Percentiles rank a stretch among this genome's conserved stretches.
Evolutionary conservation across 2,888 invertebrate genomes (phyloP).

Genomic region (Polymixis lichenea): DNA sequence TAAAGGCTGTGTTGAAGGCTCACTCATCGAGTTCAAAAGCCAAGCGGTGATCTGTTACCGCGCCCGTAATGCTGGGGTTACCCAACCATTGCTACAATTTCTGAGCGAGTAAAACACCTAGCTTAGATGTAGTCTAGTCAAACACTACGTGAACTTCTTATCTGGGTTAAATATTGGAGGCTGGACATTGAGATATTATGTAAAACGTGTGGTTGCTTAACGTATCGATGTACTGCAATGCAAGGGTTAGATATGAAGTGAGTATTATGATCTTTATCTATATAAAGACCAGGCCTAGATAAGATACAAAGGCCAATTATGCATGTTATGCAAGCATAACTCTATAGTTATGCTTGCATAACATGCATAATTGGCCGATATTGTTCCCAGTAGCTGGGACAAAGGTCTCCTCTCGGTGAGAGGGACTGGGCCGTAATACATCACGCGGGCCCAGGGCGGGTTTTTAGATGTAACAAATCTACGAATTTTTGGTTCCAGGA

Average conservation of each 20-base stretch:
- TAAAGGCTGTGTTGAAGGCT: conserved; percentile 81
- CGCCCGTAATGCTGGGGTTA: conserved; percentile 77
- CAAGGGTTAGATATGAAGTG: background rate
- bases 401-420: too few species aligned
- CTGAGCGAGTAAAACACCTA: conserved; percentile 47
- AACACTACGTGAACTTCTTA: conserved; percentile 56
- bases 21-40: conserved; percentile 89
- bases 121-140: conserved; percentile 50
- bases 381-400: too few species aligned
- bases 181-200: conserved; percentile 48
- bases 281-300: too few species aligned
- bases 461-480: too few species aligned
- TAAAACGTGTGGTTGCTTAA: conserved; percentile 25
- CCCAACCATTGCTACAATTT: conserved; percentile 77
- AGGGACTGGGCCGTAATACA: too few species aligned
- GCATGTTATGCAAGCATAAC: too few species aligned
- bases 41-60: conserved; percentile 83
- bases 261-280: background rate
- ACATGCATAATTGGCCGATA: too few species aligned
- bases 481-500: too few species aligned
- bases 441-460: too few species aligned
- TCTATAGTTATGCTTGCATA: too few species aligned
- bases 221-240: background rate
- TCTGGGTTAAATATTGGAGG: conserved; percentile 53
- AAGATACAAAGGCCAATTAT: too few species aligned